Evolutionary conservation across 1,140 invertebrate genomes (phyloP).

Genomic region (Hypothenemus hampei): DNA sequence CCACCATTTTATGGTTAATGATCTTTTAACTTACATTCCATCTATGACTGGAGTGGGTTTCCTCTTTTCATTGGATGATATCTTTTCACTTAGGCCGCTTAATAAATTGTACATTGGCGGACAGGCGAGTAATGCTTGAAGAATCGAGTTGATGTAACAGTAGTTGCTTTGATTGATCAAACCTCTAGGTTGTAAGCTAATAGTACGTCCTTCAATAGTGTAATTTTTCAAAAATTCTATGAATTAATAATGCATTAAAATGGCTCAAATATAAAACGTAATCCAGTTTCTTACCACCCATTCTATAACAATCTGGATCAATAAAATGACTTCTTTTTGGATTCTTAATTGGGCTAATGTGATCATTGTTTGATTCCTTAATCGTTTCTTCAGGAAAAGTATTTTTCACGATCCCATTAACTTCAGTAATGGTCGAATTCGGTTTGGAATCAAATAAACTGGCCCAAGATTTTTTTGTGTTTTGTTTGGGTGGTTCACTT

Average conservation of each 20-base stretch:
- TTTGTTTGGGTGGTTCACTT: slow-evolving; percentile 2
- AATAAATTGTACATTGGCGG: slow-evolving; percentile 91
- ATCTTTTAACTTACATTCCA: slow-evolving; percentile 67
- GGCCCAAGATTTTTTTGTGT: slow-evolving; percentile 39
- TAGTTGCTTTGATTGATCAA: slow-evolving; percentile 89
- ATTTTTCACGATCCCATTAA: slow-evolving; percentile 9
- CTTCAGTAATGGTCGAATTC: not conserved
- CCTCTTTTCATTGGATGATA: slow-evolving; percentile 47
- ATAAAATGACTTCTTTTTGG: slow-evolving; percentile 41
- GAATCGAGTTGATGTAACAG: slow-evolving; percentile 91
- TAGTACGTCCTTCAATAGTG: slow-evolving; percentile 65
- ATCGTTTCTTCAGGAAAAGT: slow-evolving; percentile 24
- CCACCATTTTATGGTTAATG: not conserved
- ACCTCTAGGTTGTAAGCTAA: slow-evolving; percentile 76
- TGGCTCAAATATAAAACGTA: not conserved
- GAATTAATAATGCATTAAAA: slow-evolving; percentile 38
- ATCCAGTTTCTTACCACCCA: slow-evolving; percentile 54
- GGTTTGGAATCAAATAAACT: slow-evolving; percentile 38
- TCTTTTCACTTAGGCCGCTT: slow-evolving; percentile 61
- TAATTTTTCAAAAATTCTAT: slow-evolving; percentile 67
- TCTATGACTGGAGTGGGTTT: slow-evolving; percentile 83
- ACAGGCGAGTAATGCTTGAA: slow-evolving; percentile 86
- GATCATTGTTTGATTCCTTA: slow-evolving; percentile 26
- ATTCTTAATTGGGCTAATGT: slow-evolving; percentile 37
- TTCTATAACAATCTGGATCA: slow-evolving; percentile 59